Base-by-base conservation (phyloP, 1,140 invertebrate species). In the Bombus soroeensis region DNA sequence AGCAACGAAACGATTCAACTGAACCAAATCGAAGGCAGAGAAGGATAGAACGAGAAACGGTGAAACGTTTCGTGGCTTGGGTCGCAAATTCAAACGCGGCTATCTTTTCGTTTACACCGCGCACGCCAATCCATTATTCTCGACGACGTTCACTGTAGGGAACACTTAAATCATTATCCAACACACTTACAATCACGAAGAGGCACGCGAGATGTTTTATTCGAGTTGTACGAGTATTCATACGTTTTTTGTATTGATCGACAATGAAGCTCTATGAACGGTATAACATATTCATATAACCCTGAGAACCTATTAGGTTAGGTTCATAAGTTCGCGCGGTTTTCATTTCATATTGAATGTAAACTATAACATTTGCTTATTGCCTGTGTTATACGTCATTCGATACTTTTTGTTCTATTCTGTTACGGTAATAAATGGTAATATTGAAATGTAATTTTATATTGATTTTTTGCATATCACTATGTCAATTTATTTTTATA, bases 161-260 rank as follows among this genome's bases (percentile, higher is more conserved):
- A 37, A n/a, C 87, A 80, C 47, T 86, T 81, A 81, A 88, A 86
- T 88, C 75, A 79, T 80, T 83, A 86, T 72, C 73, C 47, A 80
- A 81, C 74, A 43, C 53, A 41, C 34, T 64, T 64, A 43, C 66
- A n/a, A 73, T 47, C 43, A 53, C 32, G n/a, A 87, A 83, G 39
- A 47, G 59, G 47, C 47, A 25, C 76, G 41, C 77, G 66, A n/a
- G 73, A 75, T 75, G 34, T 82, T 85, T 81, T 43, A 78, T 62
- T 75, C 10, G 41, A 73, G 25, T n/a, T 37, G 62, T 64, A 66
- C 71, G 83, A 75, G 43, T 43, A 32, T 76, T 66, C 47, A 22
- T 86, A 64, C 34, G 66, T 2, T 64, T 77, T 72, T 74, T 37
- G 32, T 32, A 47, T 22, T 39, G 34, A 37, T 68, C 34, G 22